phyloP scores from a whole-genome alignment of 2,113 vertebrate species.

The Microcebus griseorufus region DNA sequence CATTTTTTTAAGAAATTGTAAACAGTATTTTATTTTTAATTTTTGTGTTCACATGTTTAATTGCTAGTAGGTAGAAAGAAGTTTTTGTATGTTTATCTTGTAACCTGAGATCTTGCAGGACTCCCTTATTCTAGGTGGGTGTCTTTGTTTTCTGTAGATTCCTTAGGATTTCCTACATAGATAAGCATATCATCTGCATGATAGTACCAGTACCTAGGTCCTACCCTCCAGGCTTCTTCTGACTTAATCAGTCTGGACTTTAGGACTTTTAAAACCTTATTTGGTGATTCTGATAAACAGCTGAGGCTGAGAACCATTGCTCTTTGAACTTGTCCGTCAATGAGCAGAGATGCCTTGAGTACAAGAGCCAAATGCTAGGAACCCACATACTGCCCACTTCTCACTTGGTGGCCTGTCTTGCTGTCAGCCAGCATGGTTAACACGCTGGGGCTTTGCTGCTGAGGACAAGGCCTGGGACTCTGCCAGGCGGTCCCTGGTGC shows the following conservation, averaged over 20 bases:
- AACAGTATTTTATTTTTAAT: neutral
- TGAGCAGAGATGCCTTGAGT: neutral
- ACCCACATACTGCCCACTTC: fast-evolving
- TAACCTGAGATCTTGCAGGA: neutral
- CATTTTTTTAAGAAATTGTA: neutral
- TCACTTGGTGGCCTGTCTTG: neutral
- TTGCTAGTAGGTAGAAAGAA: neutral
- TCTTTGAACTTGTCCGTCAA: neutral
- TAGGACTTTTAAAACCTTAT: neutral
- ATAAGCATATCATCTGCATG: neutral
- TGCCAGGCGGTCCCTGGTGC: neutral
- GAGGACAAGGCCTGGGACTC: neutral
- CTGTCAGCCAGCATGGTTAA: too few species aligned
- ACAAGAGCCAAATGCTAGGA: neutral
- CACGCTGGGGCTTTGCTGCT: neutral
- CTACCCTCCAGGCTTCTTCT: neutral
- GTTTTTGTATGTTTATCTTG: neutral
- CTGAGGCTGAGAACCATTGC: neutral
- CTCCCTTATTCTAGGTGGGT: neutral
- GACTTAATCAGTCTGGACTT: neutral
- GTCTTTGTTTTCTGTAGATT: neutral
- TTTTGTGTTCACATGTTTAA: neutral
- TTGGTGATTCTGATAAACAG: neutral
- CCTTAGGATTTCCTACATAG: neutral
- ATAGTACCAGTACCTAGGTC: neutral